Base-by-base conservation (phyloP, 2,113 vertebrate species). In the Sialia sialis region DNA sequence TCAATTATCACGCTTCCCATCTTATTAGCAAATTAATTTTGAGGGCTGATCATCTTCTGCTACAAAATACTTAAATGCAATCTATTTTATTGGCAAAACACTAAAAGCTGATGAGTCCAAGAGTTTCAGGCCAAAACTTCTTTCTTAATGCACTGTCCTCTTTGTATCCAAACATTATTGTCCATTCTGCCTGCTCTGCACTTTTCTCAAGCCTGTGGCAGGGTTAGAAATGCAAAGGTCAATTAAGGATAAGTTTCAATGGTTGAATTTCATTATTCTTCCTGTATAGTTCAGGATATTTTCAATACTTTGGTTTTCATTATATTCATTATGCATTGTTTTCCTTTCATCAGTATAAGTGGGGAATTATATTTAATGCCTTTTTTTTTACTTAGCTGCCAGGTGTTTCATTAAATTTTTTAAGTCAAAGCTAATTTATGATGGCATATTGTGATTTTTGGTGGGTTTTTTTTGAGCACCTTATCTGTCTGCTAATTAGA, bases 141-240 rank as follows among this genome's bases (percentile, higher is more conserved):
- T 38, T 80, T 48, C 63, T 85, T 95, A 94, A 91, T 80, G 74
- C 54, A 21, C 26, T 75, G 39, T 59, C 63, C 39, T 70, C 39
- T 77, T 91, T 67, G 63, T 91, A 51, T 69, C 84, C 75, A 88
- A 94, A 55, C 1, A 3, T 69, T 87, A 67, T 20, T 74, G 90
- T 51, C 32, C 8, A 2, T 95, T 91, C 59, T 94, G 94, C 67
- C 52, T 83, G 67, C 54, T 88, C 67, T 74, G 94, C 77, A 38
- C 36, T 97, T 95, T 70, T 77, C 52, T 54, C 44, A 36, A 64
- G 69, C 34, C 44, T 69, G 46, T 60, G 63, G 75, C 46, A 75
- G 84, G 78, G 84, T 80, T 80, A 89, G 54, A 94, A 94, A 89
- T 87, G 63, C 90, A 95, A 90, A 93, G 90, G 91, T 95, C 91